These are phyloP conservation scores for Lomographa bimaculata DNA, from an alignment of 2,888 invertebrate genomes.

Conservation along the genomic window DNA sequence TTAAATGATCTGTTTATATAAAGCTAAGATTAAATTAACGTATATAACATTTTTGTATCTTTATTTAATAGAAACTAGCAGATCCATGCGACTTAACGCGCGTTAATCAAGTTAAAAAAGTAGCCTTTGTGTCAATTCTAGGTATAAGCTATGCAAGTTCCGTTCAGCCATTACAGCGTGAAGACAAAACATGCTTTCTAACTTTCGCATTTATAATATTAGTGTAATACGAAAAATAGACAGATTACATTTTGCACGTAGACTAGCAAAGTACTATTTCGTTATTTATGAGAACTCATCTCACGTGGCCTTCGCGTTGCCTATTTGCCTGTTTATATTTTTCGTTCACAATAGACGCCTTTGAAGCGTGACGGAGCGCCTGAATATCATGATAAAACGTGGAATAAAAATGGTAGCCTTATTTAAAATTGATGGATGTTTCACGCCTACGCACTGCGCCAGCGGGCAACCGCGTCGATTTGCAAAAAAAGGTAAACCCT, in stretches of 20 bases:
- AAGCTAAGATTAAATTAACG: too few species aligned
- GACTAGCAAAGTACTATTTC: conserved; percentile 20
- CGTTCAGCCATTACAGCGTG: too few species aligned
- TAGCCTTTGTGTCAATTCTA: too few species aligned
- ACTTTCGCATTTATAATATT: too few species aligned
- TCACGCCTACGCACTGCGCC: conserved; percentile 14
- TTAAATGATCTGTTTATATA: too few species aligned
- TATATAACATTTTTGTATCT: too few species aligned
- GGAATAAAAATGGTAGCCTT: conserved; percentile 12
- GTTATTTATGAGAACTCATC: conserved; percentile 28
- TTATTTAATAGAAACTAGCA: too few species aligned
- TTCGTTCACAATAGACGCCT: conserved; percentile 21
- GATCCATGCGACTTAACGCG: too few species aligned
- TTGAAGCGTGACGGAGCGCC: conserved; percentile 15
- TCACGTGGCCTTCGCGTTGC: conserved; percentile 22
- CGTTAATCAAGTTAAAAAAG: too few species aligned
- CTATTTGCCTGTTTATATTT: conserved; percentile 22
- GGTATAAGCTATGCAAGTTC: too few species aligned
- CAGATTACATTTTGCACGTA: conserved; percentile 7
- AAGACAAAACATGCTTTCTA: too few species aligned
- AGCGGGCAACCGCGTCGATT: conserved; percentile 18
- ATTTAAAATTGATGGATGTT: conserved; percentile 22
- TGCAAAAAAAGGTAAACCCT: conserved; percentile 3
- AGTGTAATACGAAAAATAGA: neutral
- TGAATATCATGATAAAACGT: conserved; percentile 11